Evolutionary conservation across 2,113 vertebrate species (phyloP), one percentile per base, ranked within the genome.

Genomic region (Brevimyrus niger): DNA sequence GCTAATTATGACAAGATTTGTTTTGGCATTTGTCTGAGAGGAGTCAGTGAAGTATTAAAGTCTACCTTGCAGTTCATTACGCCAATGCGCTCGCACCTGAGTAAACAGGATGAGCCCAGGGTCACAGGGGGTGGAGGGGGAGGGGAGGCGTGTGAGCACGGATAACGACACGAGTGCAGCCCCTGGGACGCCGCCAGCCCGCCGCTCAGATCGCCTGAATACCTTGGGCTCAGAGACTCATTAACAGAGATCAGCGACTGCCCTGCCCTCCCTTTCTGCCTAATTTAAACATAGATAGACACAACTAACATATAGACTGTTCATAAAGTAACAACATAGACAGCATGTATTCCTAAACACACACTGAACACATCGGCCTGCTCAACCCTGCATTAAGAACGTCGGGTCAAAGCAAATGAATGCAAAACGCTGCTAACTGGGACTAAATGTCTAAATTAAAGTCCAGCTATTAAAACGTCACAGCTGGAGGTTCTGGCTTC

Each of bases 1-100:
- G 96, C 96, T 98, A 98, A 97, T 99, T 98, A 97, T 96, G 97
- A 98, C 97, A 97, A 98, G 96, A 97, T 98, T 98, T 98, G 97
- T 98, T 98, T 98, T 98, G 97, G 97, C 97, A 96, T 97, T 96
- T 96, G 96, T 97, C 96, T 96, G 95, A 96, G 96, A 95, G 95
- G 93, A 96, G 96, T 97, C 96, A 96, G 95, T 95, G 95, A 95
- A 97, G 97, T 97, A 96, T 96, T 96, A 96, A 97, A 96, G 96
- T 97, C 97, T 97, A 98, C 97, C 97, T 97, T 95, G 91, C 95
- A 97, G 97, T 97, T 98, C 96, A 98, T 98, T 97, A 97, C 94
- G 51, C 94, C 96, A 94, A 97, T 96, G 96, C 96, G 95, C 92
- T 93, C 94, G 96, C 96, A 98, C 96, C 97, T 97, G 97, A 97